Evolutionary conservation across 2,888 invertebrate species (phyloP), one percentile per base, ranked within the genome.

Genomic region (Phoenoteleia sp.): DNA sequence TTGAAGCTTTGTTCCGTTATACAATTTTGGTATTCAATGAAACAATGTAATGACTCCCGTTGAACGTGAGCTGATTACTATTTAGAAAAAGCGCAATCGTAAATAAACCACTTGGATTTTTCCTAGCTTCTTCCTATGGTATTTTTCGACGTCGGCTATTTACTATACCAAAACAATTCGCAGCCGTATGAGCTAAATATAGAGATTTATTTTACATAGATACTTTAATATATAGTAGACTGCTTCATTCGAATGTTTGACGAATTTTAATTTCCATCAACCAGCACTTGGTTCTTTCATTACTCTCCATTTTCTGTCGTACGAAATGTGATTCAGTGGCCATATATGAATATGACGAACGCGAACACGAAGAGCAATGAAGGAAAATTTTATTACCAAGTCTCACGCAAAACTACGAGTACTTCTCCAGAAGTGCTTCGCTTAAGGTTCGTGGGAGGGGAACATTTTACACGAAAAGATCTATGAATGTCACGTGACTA

Each of bases 321-420:
- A 58, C 60, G 33, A 76, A 77, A 77, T 58, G 39, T 74, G 49
- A 58, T 62, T 79, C 62, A 33, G 58, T 66, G 66, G 49, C 56
- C 60, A 56, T 76, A 84, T 69, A 79, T 81, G 81, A 81, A 81
- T 81, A 81, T 74, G 77, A 72, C 67, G 74, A 71, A 80, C 69
- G 66, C 60, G 77, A 76, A 72, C 71, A 69, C 80, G 80, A 66
- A 69, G 56, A 75, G 75, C 27, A 19, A 45, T 33, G 69, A 42
- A 64, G 58, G 66, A 15, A 75, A 81, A 85, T 81, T 77, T 85
- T 85, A 85, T 81, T 79, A 79, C 81, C 69, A 36, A 47, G 81
- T 79, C 62, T 69, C 85, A 79, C 81, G 81, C 81, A 47, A 79
- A 77, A 75, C 77, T 62, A 74, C 71, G 54, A 79, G 71, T 56